Conservation (phyloP, 2,888 invertebrate genomes). For the Oligia strigilis region DNA sequence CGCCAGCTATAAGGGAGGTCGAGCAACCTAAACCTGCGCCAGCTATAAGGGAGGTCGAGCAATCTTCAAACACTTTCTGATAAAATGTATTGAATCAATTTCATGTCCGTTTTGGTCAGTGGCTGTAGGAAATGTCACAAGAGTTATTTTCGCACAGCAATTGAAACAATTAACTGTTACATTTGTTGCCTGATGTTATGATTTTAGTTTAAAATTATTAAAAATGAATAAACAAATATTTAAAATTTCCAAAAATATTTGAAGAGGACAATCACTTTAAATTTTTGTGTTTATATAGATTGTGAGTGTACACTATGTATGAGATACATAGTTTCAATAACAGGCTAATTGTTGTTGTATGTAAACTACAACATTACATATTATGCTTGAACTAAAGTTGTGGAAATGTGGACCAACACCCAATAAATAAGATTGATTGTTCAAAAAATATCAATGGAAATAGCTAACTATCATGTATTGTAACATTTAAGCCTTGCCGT, state of each 20-base stretch:
- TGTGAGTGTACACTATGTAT: background rate
- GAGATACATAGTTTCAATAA: background rate
- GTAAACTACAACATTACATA: background rate
- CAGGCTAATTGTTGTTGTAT: background rate
- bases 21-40: background rate
- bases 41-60: background rate
- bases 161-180: background rate
- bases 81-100: background rate
- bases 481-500: background rate
- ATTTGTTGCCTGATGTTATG: background rate
- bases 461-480: background rate
- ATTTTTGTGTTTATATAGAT: background rate
- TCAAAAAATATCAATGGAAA: background rate
- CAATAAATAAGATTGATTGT: background rate
- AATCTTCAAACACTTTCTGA: background rate
- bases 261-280: background rate
- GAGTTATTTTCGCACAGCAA: slow-evolving; percentile 12
- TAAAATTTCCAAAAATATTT: background rate
- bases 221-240: background rate
- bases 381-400: background rate
- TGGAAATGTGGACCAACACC: background rate
- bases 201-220: background rate
- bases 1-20: background rate
- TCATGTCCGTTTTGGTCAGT: background rate
- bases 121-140: background rate